Base-by-base conservation (phyloP, 2,113 vertebrate species). In the Callopanchax toddi region DNA sequence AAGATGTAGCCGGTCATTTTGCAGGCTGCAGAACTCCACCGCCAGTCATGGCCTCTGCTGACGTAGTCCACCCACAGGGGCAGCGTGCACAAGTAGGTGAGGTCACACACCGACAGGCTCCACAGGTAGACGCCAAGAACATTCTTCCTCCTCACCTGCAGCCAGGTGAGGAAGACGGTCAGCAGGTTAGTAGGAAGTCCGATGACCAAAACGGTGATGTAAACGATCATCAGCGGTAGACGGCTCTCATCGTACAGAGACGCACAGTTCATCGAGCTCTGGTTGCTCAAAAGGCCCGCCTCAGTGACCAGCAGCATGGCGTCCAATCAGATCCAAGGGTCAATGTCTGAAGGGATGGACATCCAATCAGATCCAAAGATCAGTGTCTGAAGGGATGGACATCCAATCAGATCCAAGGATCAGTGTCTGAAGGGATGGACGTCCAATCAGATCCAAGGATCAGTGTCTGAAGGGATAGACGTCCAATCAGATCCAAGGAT, bases 21-120 rank as follows among this genome's bases (percentile, higher is more conserved):
- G 78, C 96, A 98, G 23, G 86, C 40, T 0, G 0, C 0, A 0
- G 0, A 3, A 13, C 79, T 39, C 89, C 94, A 90, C 0, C 0
- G 29, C 96, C 96, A 98, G 0, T 0, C 0, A 73, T 95, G 95
- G 0, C 5, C 0, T 0, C 62, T 23, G 61, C 44, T 58, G 17
- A 95, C 80, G 0, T 97, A 98, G n/a, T 85, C 0, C 7, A 93
- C 82, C 96, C 96, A 98, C 32, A 94, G 52, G 0, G 96, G 96
- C 76, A 97, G 84, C 0, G 96, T 98, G 48, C 91, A 23, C 54
- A 92, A 43, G 77, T 97, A 98, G 10, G 92, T 89, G 67, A 97
- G 83, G 71, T 98, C 96, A 6, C 94, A 94, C 48, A 98, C 1
- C 0, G 95, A 94, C 75, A 98, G 90, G 62, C 91, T 89, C 70